phyloP scores from a whole-genome alignment of 2,113 vertebrate genomes.

The Pseudorectes ferrugineus region DNA sequence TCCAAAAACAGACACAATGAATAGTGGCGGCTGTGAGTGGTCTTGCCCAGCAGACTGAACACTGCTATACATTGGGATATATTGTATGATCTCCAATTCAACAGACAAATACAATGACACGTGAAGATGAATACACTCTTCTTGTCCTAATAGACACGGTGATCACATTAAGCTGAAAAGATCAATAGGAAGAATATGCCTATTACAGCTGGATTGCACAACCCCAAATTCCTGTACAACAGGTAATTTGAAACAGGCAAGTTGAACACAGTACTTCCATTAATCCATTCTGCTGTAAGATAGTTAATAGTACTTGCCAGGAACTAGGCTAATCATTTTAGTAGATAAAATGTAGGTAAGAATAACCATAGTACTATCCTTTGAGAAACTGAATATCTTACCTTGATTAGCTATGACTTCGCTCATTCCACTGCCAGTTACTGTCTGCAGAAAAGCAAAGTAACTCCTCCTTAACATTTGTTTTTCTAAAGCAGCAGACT shows the following conservation, averaged over 20 bases:
- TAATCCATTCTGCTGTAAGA: background rate
- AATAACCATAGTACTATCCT: background rate
- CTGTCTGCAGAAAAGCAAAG: constrained; percentile 92
- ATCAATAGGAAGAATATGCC: background rate
- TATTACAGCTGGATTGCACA: background rate
- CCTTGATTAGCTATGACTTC: constrained; percentile 96
- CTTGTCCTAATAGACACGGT: background rate
- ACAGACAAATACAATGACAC: background rate
- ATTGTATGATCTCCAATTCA: background rate
- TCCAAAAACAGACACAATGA: background rate
- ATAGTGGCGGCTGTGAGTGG: background rate
- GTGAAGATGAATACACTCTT: background rate
- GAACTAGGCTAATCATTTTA: background rate
- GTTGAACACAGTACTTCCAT: background rate
- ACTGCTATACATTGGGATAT: background rate
- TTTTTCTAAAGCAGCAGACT: constrained; percentile 93
- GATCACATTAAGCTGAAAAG: background rate
- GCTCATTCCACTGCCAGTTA: constrained; percentile 92
- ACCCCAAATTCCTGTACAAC: background rate
- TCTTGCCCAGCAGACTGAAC: background rate
- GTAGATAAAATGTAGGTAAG: background rate
- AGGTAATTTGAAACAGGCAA: background rate
- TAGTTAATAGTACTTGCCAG: background rate
- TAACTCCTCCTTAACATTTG: constrained; percentile 96
- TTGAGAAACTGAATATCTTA: constrained; percentile 52